Percentiles rank a stretch among this genome's conserved stretches.
These are phyloP conservation scores for Sicus ferrugineus DNA, from an alignment of 2,888 invertebrate genomes.

Conservation along the genomic window DNA sequence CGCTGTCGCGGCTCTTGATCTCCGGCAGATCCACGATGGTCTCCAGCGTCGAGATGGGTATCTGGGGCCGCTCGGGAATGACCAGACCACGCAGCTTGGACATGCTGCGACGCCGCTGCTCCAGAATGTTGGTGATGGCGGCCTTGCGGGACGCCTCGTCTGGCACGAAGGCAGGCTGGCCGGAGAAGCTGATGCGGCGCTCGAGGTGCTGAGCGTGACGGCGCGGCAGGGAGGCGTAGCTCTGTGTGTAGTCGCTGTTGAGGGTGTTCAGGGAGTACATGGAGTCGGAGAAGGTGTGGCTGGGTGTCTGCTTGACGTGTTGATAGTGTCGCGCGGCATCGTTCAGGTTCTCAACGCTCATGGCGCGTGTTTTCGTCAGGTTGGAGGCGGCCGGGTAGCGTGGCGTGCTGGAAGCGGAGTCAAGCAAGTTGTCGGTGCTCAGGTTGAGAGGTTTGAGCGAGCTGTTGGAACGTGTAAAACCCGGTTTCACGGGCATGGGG, in stretches of 20 bases:
- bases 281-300: conserved; percentile 58
- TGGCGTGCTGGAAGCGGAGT: conserved; percentile 34
- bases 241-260: conserved; percentile 53
- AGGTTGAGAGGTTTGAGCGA: conserved; percentile 58
- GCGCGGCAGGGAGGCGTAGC: conserved; percentile 52
- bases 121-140: conserved; percentile 78
- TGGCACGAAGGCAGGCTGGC: conserved; percentile 52
- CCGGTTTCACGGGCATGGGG: conserved; percentile 38
- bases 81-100: conserved; percentile 87
- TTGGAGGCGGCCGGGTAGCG: conserved; percentile 40
- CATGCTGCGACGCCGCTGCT: conserved; percentile 82
- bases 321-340: conserved; percentile 57
- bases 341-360: conserved; percentile 68
- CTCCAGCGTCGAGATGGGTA: conserved; percentile 63
- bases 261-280: conserved; percentile 61
- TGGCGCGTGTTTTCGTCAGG: conserved; percentile 67
- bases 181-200: conserved; percentile 54
- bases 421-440: conserved; percentile 62
- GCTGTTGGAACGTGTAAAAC: conserved; percentile 44
- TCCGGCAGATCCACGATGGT: conserved; percentile 80
- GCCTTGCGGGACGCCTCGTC: conserved; percentile 68
- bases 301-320: conserved; percentile 55
- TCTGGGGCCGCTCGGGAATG: conserved; percentile 78
- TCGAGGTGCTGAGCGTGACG: conserved; percentile 46
- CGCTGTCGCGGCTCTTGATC: conserved; percentile 78